Base-by-base conservation (phyloP, 2,113 vertebrate species). In the Eublepharis macularius region DNA sequence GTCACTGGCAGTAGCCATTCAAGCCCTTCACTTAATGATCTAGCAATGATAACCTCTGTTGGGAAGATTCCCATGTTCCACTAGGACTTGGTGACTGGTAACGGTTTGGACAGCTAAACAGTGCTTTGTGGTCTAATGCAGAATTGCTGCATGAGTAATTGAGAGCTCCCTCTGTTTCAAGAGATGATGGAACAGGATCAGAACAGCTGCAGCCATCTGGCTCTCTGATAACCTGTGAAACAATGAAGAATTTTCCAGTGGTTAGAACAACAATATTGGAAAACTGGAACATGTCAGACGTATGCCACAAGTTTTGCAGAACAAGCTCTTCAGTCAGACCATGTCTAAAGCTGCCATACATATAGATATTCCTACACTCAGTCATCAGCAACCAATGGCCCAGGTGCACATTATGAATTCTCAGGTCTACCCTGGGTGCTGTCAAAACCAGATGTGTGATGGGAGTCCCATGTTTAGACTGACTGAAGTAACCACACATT, bases 141-240 rank as follows among this genome's bases (percentile, higher is more conserved):
- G 34, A 9, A 63, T 34, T 17, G 68, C 45, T 49, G 63, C n/a
- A 34, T 0, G 3, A 81, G 66, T 68, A 74, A 84, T 78, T 89
- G 84, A 72, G 54, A 83, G 63, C 85, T 39, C 87, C 79, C 75
- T 79, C 90, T 36, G 83, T 80, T 78, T 81, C 79, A 73, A 88
- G 85, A 81, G 80, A 87, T 14, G 88, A 70, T 65, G 87, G 76
- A 34, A 88, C 66, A 74, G 68, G 84, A 84, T 83, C 89, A 65
- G 91, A 84, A 73, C 85, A 3, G 65, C 90, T 85, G 5, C 87
- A 77, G 77, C 92, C 91, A 68, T 92, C 87, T 51, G 88, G 93
- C 79, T 95, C 94, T 89, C 82, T 92, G 85, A 91, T 85, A 82
- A 92, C 83, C 93, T 95, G 80, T 41, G 45, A 85, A 86, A 91